Evolutionary conservation across 1,140 invertebrate genomes (phyloP), one percentile per base, ranked within the genome.

Genomic region (Neuroterus valhalla): DNA sequence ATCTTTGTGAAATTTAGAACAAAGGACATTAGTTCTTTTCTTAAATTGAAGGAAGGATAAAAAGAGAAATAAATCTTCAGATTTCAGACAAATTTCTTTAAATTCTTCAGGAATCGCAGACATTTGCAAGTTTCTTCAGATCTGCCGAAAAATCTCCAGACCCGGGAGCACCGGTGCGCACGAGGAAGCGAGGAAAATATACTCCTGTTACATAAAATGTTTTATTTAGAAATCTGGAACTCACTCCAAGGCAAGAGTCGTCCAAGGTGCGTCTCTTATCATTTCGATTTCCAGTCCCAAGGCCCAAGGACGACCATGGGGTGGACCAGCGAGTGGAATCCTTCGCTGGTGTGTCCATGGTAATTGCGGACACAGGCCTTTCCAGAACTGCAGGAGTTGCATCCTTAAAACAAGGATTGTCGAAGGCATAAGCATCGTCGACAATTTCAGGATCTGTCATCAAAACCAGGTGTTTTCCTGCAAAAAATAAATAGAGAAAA

Each of bases 371-470:
- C 78, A 89, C 26, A 73, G 89, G 68, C 85, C 84, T 67, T 76
- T 91, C 84, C 84, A 87, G 70, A 84, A 78, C 72, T 3, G 72
- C 83, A 11, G 88, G 87, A 0, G 89, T 86, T 4, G 85, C 84
- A 75, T 92, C 92, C 87, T 93, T 92, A 90, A 95, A 96, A 52
- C 94, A 94, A 17, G 94, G 94, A 90, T 96, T 96, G 87, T 96
- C 95, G 85, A 95, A 96, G 0, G 94, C 94, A 82, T 93, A 96
- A 62, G 94, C 93, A 78, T 93, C 92, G 71, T 94, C 94, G 2
- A 93, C 93, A 62, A 92, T 93, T 82, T 94, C 94, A 0, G 94
- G 93, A 81, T 94, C 94, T 8, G 92, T 93, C 72, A 93, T 92
- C 80, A 94, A 87, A n/a, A 94, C 93, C 48, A 95, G 87, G 79